Conservation (phyloP, 2,888 invertebrate genomes). For the Thysanoteuthis rhombus region DNA sequence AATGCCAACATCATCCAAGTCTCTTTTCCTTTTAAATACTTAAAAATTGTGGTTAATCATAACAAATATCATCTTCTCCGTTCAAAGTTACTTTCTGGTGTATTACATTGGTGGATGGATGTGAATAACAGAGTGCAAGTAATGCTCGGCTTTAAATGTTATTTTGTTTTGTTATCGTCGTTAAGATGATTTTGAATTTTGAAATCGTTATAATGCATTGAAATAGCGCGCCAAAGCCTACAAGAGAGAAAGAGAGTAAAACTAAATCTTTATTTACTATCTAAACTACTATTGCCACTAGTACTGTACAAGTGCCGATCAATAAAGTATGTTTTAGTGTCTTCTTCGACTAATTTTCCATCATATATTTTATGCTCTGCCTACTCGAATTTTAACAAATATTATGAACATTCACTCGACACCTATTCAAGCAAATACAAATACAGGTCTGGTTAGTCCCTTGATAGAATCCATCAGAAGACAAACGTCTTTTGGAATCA, state of each 20-base stretch:
- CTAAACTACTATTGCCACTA: background rate
- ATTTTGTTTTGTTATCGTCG: background rate
- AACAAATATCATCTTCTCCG: too few relatives aligned
- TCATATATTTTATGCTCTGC: background rate
- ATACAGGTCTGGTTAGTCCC: too few relatives aligned
- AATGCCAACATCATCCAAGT: background rate
- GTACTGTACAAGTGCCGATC: background rate
- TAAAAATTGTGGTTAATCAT: background rate
- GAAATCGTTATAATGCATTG: background rate
- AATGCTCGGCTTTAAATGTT: background rate
- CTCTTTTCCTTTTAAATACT: background rate
- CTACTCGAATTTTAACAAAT: background rate
- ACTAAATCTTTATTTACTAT: slow-evolving; percentile 12
- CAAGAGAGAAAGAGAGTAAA: background rate
- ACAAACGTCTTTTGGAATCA: too few relatives aligned
- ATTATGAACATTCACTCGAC: background rate
- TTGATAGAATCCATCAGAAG: too few relatives aligned
- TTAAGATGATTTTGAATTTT: background rate
- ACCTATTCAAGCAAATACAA: background rate
- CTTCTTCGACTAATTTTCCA: background rate
- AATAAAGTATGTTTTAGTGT: background rate
- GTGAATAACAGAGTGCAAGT: background rate
- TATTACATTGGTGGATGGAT: background rate
- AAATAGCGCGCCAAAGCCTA: background rate
- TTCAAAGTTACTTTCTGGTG: background rate